Evolutionary conservation across 1,140 invertebrate genomes (phyloP), one percentile per base, ranked within the genome.

Genomic region (Trypoxylus dichotomus): DNA sequence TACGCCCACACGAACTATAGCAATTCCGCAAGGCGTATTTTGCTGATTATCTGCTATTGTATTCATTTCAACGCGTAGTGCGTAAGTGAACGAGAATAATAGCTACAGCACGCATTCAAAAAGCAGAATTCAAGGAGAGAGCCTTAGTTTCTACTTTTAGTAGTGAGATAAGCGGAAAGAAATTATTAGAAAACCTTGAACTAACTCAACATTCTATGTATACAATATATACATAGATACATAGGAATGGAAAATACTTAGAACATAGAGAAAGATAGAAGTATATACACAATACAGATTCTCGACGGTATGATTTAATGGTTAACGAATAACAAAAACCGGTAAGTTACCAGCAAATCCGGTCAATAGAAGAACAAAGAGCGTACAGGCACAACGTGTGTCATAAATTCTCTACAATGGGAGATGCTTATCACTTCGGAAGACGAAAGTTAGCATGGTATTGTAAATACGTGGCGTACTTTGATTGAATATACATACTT

Each of bases 341-440:
- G 60, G 19, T 8, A 13, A 68, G 21, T 68, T 68, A 68, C 27
- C 24, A 24, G 60, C 60, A 68, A 6, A 68, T 68, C 24, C 60
- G 60, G 60, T 68, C 60, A 68, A 11, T 68, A 25, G 60, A 5
- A 68, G 60, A 68, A 68, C 60, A 68, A 68, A 68, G 60, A 15
- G 7, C 27, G 27, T 29, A 8, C 13, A 68, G 24, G 60, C 19
- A 8, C 24, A 68, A 24, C 60, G 60, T 25, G 24, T 24, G 21
- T 68, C 19, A 68, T 68, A 68, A 68, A 68, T 68, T 29, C 7
- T 1, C 60, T 68, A 8, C 11, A 68, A 68, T 8, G 19, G 27
- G 21, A 68, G 60, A 68, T 68, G 13, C 60, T 68, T 68, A 68
- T 68, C 60, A 24, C 1, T 24, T 19, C 13, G 21, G 60, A 68